Evolutionary conservation across 2,797 vertebrate genomes (phyloP).

Genomic region (Poliocrania exsul): DNA sequence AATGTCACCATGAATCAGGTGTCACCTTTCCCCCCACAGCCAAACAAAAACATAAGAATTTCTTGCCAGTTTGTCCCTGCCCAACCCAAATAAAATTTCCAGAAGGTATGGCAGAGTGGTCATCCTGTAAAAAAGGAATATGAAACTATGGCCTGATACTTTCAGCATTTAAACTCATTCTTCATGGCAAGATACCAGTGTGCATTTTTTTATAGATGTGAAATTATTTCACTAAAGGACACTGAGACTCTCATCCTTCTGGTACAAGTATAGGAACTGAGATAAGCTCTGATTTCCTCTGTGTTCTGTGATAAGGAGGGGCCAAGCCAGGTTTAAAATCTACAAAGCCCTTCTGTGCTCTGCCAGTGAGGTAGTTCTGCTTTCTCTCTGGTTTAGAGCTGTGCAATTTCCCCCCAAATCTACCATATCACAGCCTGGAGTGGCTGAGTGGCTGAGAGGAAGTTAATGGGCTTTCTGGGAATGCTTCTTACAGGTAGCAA

Average conservation of each 20-base stretch:
- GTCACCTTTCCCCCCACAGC: neutral
- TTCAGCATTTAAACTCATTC: neutral
- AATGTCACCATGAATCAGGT: neutral
- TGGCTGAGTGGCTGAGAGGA: neutral
- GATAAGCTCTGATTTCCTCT: neutral
- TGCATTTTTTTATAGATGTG: neutral
- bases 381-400: neutral
- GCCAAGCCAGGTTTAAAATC: neutral
- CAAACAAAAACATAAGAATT: neutral
- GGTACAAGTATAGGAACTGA: neutral
- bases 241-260: neutral
- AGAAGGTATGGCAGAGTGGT: neutral
- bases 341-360: neutral
- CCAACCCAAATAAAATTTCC: neutral
- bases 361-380: neutral
- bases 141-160: neutral
- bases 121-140: neutral
- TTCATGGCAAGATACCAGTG: accelerated
- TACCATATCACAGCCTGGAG: neutral
- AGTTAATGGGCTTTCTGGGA: neutral
- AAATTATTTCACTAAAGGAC: neutral
- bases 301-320: neutral
- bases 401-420: neutral
- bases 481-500: neutral
- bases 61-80: neutral